phyloP scores from a whole-genome alignment of 2,113 vertebrate genomes.

The Uria lomvia region DNA sequence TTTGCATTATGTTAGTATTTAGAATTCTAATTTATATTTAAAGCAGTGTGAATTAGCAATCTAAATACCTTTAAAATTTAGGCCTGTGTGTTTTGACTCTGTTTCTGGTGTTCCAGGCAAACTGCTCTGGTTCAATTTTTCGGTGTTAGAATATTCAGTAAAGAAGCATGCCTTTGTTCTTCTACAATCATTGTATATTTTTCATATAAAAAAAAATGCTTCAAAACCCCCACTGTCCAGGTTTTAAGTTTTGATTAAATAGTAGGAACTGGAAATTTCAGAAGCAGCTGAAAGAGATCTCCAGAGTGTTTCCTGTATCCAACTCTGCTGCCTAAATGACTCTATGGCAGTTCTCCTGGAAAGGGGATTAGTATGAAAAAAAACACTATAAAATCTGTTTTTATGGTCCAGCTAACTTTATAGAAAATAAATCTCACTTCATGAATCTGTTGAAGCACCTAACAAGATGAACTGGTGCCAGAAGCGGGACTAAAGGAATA shows the following conservation, averaged over 20 bases:
- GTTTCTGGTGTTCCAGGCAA: not conserved
- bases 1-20: not conserved
- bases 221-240: not conserved
- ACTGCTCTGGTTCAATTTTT: not conserved
- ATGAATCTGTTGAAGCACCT: not conserved
- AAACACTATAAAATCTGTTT: not conserved
- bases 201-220: not conserved
- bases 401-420: not conserved
- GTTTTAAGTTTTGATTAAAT: not conserved
- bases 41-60: not conserved
- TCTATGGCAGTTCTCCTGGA: not conserved
- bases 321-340: not conserved
- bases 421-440: not conserved
- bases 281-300: not conserved
- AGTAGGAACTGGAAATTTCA: not conserved
- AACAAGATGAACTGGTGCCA: not conserved
- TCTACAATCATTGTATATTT: not conserved
- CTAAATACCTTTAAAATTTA: not conserved
- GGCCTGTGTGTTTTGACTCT: not conserved
- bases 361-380: not conserved
- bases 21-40: not conserved
- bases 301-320: not conserved
- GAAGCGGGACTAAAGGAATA: not conserved
- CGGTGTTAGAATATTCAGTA: not conserved
- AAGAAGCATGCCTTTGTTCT: not conserved